Conservation (phyloP, 2,888 invertebrate species). For the Apotomis turbidana region DNA sequence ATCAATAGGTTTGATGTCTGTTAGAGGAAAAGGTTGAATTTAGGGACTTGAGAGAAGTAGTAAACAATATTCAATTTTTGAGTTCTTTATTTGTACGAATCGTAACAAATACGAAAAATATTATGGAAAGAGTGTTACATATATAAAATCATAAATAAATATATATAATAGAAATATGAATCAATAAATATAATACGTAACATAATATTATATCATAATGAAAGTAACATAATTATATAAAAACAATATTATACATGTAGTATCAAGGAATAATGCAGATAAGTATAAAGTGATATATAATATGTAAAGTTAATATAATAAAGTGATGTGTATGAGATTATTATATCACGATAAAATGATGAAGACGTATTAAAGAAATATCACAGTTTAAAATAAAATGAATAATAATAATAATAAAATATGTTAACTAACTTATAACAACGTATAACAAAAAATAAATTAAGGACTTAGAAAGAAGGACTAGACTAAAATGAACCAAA, state of each 20-base stretch:
- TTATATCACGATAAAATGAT: slow-evolving; percentile 20
- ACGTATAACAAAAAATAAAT: slow-evolving; percentile 43
- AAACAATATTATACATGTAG: slow-evolving; percentile 40
- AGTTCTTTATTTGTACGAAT: slow-evolving; percentile 81
- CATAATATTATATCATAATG: slow-evolving; percentile 41
- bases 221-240: slow-evolving; percentile 43
- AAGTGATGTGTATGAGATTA: not conserved
- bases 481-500: slow-evolving; percentile 62
- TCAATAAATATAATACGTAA: slow-evolving; percentile 30
- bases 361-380: slow-evolving; percentile 35
- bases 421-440: slow-evolving; percentile 25
- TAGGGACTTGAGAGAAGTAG: slow-evolving; percentile 10
- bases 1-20: no score
- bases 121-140: slow-evolving; percentile 33
- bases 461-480: slow-evolving; percentile 66
- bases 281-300: not conserved
- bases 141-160: slow-evolving; percentile 12
- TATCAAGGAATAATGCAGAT: slow-evolving; percentile 27
- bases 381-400: slow-evolving; percentile 43
- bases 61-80: slow-evolving; percentile 49
- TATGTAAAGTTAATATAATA: not conserved
- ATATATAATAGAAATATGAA: not conserved
- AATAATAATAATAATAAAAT: slow-evolving; percentile 47
- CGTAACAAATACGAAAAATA: slow-evolving; percentile 48
- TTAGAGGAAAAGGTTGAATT: no score